Base-by-base conservation (phyloP, 1,140 invertebrate genomes). In the Alviniconcha marisindica region DNA sequence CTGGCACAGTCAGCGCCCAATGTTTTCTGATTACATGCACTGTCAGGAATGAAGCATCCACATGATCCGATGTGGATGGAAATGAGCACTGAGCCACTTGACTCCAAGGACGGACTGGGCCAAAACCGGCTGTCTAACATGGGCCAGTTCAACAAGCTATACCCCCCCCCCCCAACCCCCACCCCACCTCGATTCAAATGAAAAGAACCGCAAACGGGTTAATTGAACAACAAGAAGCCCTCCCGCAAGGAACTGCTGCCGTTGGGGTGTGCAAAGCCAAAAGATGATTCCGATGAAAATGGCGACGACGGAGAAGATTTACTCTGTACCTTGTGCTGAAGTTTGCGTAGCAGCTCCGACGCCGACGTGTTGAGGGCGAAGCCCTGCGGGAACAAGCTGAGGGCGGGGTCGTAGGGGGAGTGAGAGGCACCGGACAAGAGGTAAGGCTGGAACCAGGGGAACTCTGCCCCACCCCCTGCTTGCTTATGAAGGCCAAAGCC, bases 261-360 rank as follows among this genome's bases (percentile, higher is more conserved):
- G 66, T 83, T 84, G 40, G 51, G 82, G 28, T 56, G 40, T 15
- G 82, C 60, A 33, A 86, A 84, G 28, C 56, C 66, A 73, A 82
- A 87, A 2, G 77, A 71, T 73, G 74, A 83, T 40, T 84, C 82
- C 56, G 81, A n/a, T 21, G 63, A 78, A 33, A 82, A 77, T 21
- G 76, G 73, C 12, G 73, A 82, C 4, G 78, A 80, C 33, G 42
- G 71, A 0, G 48, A 48, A 0, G 86, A 88, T 83, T 91, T 91
- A 79, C 85, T 90, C 79, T 92, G 91, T 28, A 93, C 92, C 87
- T 93, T 92, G 83, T 91, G 90, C 83, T 93, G 92, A 14, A 93
- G 87, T 81, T 92, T 92, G 71, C 90, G 86, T n/a, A 93, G 87
- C 44, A 93, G 87, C 81, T 93, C 92, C 71, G 92, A 93, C 60